These are phyloP conservation scores for Barypeithes pellucidus DNA, from an alignment of 2,888 invertebrate species.

Conservation along the genomic window DNA sequence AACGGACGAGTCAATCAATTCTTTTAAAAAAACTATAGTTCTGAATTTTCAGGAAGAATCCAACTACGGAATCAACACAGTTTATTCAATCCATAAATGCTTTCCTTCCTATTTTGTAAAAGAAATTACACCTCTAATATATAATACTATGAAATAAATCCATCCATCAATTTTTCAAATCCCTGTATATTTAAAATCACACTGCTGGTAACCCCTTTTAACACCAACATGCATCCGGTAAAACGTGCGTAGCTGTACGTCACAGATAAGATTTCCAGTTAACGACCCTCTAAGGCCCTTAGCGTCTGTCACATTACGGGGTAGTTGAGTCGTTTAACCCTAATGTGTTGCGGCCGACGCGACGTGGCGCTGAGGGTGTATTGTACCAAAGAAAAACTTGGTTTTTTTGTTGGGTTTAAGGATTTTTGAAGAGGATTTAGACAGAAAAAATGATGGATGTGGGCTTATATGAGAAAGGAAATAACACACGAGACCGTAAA, in stretches of 20 bases:
- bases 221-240: conserved; percentile 27
- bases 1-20: no score
- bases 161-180: not conserved
- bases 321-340: conserved; percentile 38
- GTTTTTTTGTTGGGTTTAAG: conserved; percentile 32
- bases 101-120: no score
- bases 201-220: conserved; percentile 10
- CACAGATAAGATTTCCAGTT: conserved; percentile 36
- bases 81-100: no score
- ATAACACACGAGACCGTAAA: not conserved
- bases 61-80: no score
- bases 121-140: not conserved
- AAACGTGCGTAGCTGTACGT: conserved; percentile 35
- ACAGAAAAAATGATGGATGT: conserved; percentile 34
- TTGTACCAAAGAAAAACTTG: conserved; percentile 14
- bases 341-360: conserved; percentile 32
- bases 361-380: conserved; percentile 4
- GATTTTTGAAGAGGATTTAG: conserved; percentile 31
- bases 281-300: conserved; percentile 39
- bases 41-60: no score
- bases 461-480: conserved; percentile 4
- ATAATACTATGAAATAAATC: not conserved
- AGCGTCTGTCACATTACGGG: conserved; percentile 43
- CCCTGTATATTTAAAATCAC: conserved; percentile 1
- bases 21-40: no score